Evolutionary conservation across 2,888 invertebrate genomes (phyloP), one percentile per base, ranked within the genome.

Genomic region (Oasisia sp.): DNA sequence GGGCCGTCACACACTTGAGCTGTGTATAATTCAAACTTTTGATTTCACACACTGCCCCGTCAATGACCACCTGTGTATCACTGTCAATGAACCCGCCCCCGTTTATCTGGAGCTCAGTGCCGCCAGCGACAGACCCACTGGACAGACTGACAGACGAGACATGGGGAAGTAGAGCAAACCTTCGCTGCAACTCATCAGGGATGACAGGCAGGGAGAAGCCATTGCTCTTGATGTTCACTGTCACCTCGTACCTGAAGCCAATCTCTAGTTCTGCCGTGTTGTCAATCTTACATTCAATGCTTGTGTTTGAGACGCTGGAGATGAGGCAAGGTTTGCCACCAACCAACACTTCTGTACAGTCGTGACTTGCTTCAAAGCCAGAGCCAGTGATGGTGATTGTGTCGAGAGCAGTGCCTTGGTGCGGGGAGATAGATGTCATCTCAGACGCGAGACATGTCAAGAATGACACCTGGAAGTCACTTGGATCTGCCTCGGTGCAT

Each of bases 301-400:
- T 74, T n/a, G 74, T 74, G 74, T 74, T 74, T 74, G 74, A 27
- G 74, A 74, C 8, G 27, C 74, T 74, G 74, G 74, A 74, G 74
- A 74, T 19, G 74, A 74, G 74, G 74, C 74, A 74, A 74, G 74
- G 74, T 74, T 74, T 74, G 74, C 27, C 74, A 27, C 74, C 74
- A 74, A 74, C 74, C 74, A 74, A 74, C 74, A 74, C 74, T 74
- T 74, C 74, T 74, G 74, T 74, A 74, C 74, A 74, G 27, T 74
- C 74, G 27, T 74, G 27, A 74, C 74, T 74, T 27, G 74, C 74
- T 74, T 27, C 74, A 74, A 74, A 74, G 74, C 74, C 74, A 74
- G 74, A 74, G 74, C 74, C 74, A 74, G 74, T 74, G 74, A 74
- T 74, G 74, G 27, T 74, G 74, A 74, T 74, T 74, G 74, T 74